A percentile compares a stretch with the other conserved stretches of the same genome.
These are phyloP conservation scores for Meriones psammophilus DNA, from an alignment of 2,797 vertebrate genomes.

Conservation along the genomic window DNA sequence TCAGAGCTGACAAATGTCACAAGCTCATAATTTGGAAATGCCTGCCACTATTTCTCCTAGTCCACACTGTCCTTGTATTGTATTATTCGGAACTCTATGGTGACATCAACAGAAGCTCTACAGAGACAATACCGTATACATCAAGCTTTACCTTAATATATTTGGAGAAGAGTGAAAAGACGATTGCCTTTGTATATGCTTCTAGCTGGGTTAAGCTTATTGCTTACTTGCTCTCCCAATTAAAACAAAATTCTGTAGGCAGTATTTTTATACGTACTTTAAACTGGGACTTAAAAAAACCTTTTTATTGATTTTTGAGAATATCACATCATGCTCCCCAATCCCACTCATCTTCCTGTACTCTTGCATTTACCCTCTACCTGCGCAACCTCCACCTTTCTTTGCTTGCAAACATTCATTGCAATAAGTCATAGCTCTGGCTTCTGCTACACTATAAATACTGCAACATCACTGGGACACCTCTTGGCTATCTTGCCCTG, in stretches of 20 bases:
- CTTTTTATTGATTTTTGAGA: not conserved
- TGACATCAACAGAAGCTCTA: slow-evolving; percentile 64
- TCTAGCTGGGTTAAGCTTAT: not conserved
- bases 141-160: slow-evolving; percentile 19
- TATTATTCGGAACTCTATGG: slow-evolving; percentile 53
- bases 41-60: not conserved
- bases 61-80: not conserved
- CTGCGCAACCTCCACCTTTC: not conserved
- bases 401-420: not conserved
- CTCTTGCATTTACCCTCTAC: not conserved
- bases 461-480: not conserved
- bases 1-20: slow-evolving; percentile 67
- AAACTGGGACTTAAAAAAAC: not conserved
- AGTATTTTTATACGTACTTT: not conserved
- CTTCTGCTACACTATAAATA: not conserved
- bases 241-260: not conserved
- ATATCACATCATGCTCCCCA: not conserved
- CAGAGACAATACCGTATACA: not conserved
- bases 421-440: not conserved
- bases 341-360: not conserved
- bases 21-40: slow-evolving; percentile 36
- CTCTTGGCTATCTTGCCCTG: not conserved
- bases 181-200: not conserved
- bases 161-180: not conserved
- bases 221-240: slow-evolving; percentile 10